Base-by-base conservation (phyloP, 2,888 invertebrate genomes). In the Acanthosoma haemorrhoidale region DNA sequence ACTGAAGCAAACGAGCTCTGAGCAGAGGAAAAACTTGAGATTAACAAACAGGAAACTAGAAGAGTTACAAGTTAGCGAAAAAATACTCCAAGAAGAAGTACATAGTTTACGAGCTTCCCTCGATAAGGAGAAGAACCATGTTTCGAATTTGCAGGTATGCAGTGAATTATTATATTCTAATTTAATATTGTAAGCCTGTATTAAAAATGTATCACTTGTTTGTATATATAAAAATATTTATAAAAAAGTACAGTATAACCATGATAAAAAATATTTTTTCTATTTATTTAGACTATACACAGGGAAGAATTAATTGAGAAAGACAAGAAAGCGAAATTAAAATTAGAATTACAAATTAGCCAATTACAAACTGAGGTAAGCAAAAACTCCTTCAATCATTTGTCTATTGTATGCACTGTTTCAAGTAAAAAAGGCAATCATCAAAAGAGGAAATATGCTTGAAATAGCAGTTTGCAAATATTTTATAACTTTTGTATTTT, bases 61-160 rank as follows among this genome's bases (percentile, higher is more conserved):
- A 72, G 78, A 80, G 71, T 77, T 80, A 39, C 72, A 72, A 70
- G 75, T 78, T 16, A 78, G 76, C 67, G 80, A 80, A 71, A 77
- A 76, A 70, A 74, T 77, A 5, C 75, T 80, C 38, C 78, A 80
- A 74, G 80, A 80, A 70, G 80, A 80, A 70, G 74, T 79, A 9
- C 80, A 82, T 43, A 77, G 82, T 15, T 77, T 84, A 66, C 82
- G 82, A 74, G 81, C 82, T 6, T 76, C 84, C 38, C 75, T 85
- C 72, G 84, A 83, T 25, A 82, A 83, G 71, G 84, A 85, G 74
- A 81, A 80, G 41, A 34, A 6, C 51, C 64, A 63, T 32, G 18
- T 58, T 43, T 29, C 32, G 9, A 18, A 18, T n/a, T 16, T 51
- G 9, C 57, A 69, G 32, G 67, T 51, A 51, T 16, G 15, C 9